Evolutionary conservation across 2,797 vertebrate genomes (phyloP).

Genomic region (Danio kyathit): DNA sequence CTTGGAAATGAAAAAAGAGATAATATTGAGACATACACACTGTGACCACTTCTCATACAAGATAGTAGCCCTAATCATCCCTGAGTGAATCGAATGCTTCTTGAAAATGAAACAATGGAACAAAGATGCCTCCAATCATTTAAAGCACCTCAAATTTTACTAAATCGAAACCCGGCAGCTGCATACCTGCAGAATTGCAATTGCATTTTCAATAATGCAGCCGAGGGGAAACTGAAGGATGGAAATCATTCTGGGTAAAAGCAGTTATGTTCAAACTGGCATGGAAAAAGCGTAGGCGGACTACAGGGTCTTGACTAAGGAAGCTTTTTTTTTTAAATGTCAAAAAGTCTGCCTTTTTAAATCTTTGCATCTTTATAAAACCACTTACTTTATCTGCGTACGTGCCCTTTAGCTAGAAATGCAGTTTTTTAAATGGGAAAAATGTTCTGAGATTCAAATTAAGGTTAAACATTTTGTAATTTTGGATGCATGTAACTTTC

Average conservation of each 20-base stretch:
- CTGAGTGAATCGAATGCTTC: not conserved
- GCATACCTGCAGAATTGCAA: slow-evolving; percentile 6
- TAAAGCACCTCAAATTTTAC: not conserved
- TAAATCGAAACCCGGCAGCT: not conserved
- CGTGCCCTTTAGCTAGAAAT: slow-evolving; percentile 27
- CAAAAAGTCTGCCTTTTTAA: slow-evolving; percentile 32
- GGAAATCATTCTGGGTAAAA: not conserved
- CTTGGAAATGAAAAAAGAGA: slow-evolving; percentile 7
- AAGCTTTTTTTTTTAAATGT: slow-evolving; percentile 42
- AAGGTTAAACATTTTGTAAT: not conserved
- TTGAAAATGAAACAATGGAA: not conserved
- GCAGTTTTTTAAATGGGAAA: not conserved
- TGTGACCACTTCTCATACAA: not conserved
- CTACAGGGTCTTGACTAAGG: not conserved
- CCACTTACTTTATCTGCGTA: not conserved
- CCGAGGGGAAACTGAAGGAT: not conserved
- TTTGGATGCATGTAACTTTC: not conserved
- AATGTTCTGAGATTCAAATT: not conserved
- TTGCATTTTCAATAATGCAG: slow-evolving; percentile 10
- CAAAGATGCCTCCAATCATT: slow-evolving; percentile 4
- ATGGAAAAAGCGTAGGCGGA: not conserved
- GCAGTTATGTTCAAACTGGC: not conserved
- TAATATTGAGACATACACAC: slow-evolving; percentile 7
- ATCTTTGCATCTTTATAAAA: slow-evolving; percentile 24
- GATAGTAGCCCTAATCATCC: not conserved